Evolutionary conservation across 2,113 vertebrate species (phyloP), one percentile per base, ranked within the genome.

Genomic region (Ranitomeya variabilis): DNA sequence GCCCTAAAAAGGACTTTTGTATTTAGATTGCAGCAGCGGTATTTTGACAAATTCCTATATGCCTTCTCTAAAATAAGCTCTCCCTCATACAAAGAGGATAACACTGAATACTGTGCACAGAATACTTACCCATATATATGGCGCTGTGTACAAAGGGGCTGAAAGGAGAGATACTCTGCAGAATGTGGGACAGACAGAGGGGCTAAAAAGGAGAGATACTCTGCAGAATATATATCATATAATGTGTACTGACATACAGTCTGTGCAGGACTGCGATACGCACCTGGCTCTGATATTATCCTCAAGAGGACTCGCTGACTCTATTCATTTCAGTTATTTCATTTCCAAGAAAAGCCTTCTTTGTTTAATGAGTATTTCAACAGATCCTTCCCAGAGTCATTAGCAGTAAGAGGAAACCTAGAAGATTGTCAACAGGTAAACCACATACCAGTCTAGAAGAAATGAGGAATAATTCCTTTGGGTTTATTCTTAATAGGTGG

Each of bases 401-500:
- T 76, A 86, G 84, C 55, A 77, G 5, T 16, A 77, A 62, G 23
- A 51, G 52, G 69, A 85, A 57, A 85, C 57, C n/a, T 19, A 15
- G 31, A 77, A 19, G 10, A 37, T 60, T 54, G 37, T 80, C 85
- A 87, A 87, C 76, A 87, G 59, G 85, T 80, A 79, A 66, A 79
- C 74, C 21, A 26, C n/a, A 66, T 45, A 79, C 21, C 64, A 60
- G 37, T 21, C 19, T 69, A 21, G 18, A 54, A 55, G 57, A 77
- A 16, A 79, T 7, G 14, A n/a, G 23, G 14, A 86, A 67, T 87
- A 6, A 86, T 23, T 69, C 45, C 21, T 69, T 10, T 55, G 14
- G 64, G 21, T 89, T 85, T 13, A n/a, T 83, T 89, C 2, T 89
- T 82, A 57, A 88, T 59, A 23, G 77, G 51, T 86, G 64, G 80